Conservation (phyloP, 2,797 vertebrate species). For the Luscinia luscinia region DNA sequence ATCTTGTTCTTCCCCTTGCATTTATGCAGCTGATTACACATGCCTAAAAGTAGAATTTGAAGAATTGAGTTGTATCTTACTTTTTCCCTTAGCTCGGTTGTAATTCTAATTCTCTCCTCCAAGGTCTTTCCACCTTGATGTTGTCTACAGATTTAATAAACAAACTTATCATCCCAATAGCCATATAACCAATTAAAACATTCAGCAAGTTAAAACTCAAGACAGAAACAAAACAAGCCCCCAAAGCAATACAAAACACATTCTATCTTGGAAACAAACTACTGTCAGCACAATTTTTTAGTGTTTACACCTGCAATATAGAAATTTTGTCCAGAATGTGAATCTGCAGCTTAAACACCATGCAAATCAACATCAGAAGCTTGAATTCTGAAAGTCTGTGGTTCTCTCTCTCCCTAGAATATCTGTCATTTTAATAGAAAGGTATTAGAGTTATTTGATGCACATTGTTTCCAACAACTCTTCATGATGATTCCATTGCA, state of each 20-base stretch:
- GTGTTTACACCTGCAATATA: background rate
- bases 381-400: background rate
- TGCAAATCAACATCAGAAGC: background rate
- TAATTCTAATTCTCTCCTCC: background rate
- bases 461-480: background rate
- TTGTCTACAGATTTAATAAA: constrained; percentile 5
- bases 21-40: background rate
- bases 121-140: background rate
- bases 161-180: constrained; percentile 5
- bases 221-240: background rate
- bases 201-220: background rate
- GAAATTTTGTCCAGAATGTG: background rate
- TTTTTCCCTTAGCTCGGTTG: background rate
- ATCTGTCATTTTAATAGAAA: background rate
- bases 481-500: background rate
- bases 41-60: background rate
- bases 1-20: background rate
- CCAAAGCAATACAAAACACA: background rate
- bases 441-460: background rate
- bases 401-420: background rate
- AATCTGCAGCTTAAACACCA: background rate
- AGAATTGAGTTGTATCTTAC: background rate
- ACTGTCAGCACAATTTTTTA: background rate
- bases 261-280: constrained; percentile 4
- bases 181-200: background rate